phyloP scores from a whole-genome alignment of 2,113 vertebrate genomes.

The Ailuropoda melanoleuca region DNA sequence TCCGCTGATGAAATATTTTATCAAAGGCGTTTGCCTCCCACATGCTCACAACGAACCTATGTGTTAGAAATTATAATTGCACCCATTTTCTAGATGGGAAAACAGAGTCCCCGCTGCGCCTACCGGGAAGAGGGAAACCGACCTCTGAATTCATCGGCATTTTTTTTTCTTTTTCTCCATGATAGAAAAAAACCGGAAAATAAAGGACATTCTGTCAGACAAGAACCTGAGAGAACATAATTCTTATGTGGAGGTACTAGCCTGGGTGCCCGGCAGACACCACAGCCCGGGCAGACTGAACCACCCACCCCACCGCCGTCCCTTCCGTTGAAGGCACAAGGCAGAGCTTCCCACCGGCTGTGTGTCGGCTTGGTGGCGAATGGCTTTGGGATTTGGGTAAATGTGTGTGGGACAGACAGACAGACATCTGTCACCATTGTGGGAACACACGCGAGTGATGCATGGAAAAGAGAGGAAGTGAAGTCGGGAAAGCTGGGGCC shows the following conservation, averaged over 20 bases:
- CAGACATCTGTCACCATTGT: rapidly evolving
- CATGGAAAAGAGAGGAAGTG: background rate
- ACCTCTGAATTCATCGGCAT: background rate
- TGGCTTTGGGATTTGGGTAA: background rate
- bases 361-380: rapidly evolving
- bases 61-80: background rate
- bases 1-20: background rate
- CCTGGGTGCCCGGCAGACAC: background rate
- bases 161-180: background rate
- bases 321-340: background rate
- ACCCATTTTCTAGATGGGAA: background rate
- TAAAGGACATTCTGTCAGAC: slow-evolving; percentile 85
- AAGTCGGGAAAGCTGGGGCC: background rate
- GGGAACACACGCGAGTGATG: background rate
- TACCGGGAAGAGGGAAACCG: background rate
- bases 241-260: slow-evolving; percentile 87
- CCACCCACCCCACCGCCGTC: background rate
- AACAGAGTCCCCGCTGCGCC: background rate
- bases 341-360: background rate
- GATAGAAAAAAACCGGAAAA: slow-evolving; percentile 63
- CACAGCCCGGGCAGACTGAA: rapidly evolving
- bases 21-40: background rate
- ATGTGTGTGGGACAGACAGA: background rate
- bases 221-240: slow-evolving; percentile 83
- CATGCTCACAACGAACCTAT: background rate